These are phyloP conservation scores for Gymnobelideus leadbeateri DNA, from an alignment of 2,113 vertebrate genomes.

Conservation along the genomic window DNA sequence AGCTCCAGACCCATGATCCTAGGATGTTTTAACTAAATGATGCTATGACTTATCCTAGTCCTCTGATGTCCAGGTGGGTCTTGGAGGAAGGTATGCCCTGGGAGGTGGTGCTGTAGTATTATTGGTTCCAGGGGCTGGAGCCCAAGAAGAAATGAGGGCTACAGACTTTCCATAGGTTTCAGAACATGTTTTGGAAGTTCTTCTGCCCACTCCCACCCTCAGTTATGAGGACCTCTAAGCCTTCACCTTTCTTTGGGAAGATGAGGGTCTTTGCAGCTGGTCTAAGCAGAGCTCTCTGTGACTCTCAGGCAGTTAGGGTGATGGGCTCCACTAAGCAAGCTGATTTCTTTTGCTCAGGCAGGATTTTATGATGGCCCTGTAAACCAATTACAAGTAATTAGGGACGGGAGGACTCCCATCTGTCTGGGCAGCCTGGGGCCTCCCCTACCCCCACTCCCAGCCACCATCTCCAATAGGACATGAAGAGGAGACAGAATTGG, in stretches of 20 bases:
- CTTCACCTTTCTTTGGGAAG: background rate
- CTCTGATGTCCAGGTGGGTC: background rate
- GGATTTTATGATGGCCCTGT: background rate
- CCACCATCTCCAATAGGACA: background rate
- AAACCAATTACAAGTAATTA: background rate
- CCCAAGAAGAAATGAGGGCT: background rate
- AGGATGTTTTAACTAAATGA: background rate
- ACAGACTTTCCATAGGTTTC: background rate
- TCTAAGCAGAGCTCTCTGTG: background rate
- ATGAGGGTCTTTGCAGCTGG: background rate
- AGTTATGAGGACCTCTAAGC: background rate
- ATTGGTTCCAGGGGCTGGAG: background rate
- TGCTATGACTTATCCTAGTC: background rate
- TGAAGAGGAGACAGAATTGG: background rate
- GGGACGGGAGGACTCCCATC: background rate
- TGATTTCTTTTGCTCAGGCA: background rate
- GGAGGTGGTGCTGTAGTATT: background rate
- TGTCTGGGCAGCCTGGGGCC: conserved; percentile 5
- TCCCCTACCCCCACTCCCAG: background rate
- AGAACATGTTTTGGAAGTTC: background rate
- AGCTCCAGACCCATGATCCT: background rate
- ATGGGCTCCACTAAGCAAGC: background rate
- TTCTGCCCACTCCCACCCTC: background rate
- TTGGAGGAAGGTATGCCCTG: background rate
- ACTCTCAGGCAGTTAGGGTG: background rate